Percentiles rank a stretch among this genome's conserved stretches.
Conservation (phyloP, 2,888 invertebrate species). For the Drosophila anomalata region DNA sequence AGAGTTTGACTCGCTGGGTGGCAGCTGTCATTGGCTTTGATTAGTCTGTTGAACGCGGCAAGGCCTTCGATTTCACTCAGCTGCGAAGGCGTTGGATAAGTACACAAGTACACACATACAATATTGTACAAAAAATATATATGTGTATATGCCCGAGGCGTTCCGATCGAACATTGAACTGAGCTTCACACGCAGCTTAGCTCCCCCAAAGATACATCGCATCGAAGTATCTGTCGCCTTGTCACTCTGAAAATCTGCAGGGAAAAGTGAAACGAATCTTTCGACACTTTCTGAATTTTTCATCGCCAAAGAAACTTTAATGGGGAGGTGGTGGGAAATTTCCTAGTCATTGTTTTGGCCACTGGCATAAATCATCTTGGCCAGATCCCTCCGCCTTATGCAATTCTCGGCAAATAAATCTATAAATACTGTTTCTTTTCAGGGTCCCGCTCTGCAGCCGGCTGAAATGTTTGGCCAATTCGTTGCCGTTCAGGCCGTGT, state of each 20-base stretch:
- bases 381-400: conserved; percentile 44
- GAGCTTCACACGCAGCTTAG: conserved; percentile 67
- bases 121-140: conserved; percentile 14
- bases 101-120: conserved; percentile 4
- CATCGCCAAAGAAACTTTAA: conserved; percentile 55
- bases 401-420: conserved; percentile 51
- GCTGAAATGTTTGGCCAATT: conserved; percentile 43
- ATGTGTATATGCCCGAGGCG: conserved; percentile 9
- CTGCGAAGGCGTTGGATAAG: conserved; percentile 43
- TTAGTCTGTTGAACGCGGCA: conserved; percentile 63
- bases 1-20: conserved; percentile 42
- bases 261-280: conserved; percentile 40
- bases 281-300: conserved; percentile 34
- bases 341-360: conserved; percentile 59
- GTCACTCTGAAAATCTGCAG: conserved; percentile 26
- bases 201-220: conserved; percentile 17
- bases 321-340: conserved; percentile 61
- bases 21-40: conserved; percentile 73
- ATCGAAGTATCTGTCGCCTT: conserved; percentile 23
- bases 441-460: conserved; percentile 32
- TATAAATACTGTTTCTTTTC: conserved; percentile 17
- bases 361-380: conserved; percentile 55
- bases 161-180: conserved; percentile 61
- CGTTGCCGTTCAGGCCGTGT: conserved; percentile 12
- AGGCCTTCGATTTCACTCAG: conserved; percentile 67